Base-by-base conservation (phyloP, 2,888 invertebrate species). In the Lycocerus yunnanus region DNA sequence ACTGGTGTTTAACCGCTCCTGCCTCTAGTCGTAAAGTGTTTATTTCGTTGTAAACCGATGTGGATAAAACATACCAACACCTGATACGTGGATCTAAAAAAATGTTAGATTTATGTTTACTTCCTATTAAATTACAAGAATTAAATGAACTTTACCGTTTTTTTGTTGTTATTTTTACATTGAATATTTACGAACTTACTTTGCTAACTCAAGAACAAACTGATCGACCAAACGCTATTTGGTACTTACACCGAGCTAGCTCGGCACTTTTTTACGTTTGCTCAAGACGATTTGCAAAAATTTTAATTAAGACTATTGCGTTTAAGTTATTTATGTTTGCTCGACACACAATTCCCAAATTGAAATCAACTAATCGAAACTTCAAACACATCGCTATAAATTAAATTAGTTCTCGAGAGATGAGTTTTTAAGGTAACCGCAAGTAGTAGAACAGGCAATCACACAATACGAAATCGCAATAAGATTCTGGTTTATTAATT, bases 401-500 rank as follows among this genome's bases (percentile, higher is more conserved):
- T 75, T 75, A 75, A 75, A 72, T 75, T 72, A 73, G 72, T 70
- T 75, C 58, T 58, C 20, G 60, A 18, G 69, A 69, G 69, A 60
- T 68, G 43, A 69, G 61, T 75, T 73, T 73, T 73, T 68, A 70
- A 68, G 72, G 24, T 72, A 75, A 68, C 76, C 76, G 71, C 76
- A 76, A 76, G 75, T 73, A 68, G 68, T 73, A 70, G 69, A 66
- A 71, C 61, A 67, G 74, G 65, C 71, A 67, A 72, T 70, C 72
- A 63, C 75, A 75, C 72, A 72, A 68, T 70, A 69, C 61, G 67
- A 73, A 76, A 71, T 73, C 74, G 72, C 81, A 79, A 82, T 81
- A 82, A 84, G 82, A 82, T 82, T 80, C 82, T 80, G 82, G 83
- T 84, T 83, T 85, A 84, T 85, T 84, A 85, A 85, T 85, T 84